phyloP scores from a whole-genome alignment of 2,888 invertebrate genomes.

The Geotrupes spiniger region DNA sequence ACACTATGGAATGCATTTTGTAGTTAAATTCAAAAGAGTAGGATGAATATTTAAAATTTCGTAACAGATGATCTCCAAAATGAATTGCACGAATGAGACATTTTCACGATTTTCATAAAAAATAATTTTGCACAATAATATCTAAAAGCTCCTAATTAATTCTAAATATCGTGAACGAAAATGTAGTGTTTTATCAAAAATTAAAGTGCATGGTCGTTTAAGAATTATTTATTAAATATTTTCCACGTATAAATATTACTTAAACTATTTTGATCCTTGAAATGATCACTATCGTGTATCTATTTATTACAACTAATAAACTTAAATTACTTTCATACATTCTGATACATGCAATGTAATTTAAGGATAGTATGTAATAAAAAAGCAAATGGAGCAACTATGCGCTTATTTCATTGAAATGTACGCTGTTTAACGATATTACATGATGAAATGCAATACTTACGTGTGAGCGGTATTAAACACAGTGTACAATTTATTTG shows the following conservation, averaged over 20 bases:
- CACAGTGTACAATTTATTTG: neutral
- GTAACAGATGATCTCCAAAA: too few species aligned
- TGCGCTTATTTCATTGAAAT: conserved; percentile 5
- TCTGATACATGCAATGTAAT: conserved; percentile 4
- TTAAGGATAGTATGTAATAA: neutral
- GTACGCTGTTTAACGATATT: neutral
- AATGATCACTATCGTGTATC: conserved; percentile 6
- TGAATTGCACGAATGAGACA: too few species aligned
- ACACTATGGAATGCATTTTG: too few species aligned
- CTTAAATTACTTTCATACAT: conserved; percentile 8
- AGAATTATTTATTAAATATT: too few species aligned
- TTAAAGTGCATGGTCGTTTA: too few species aligned
- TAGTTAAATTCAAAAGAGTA: too few species aligned
- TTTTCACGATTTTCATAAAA: too few species aligned
- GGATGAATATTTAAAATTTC: too few species aligned
- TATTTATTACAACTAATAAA: conserved; percentile 13
- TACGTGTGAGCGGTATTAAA: neutral
- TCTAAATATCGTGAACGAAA: too few species aligned
- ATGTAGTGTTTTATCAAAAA: too few species aligned
- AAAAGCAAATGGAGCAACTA: conserved; percentile 2
- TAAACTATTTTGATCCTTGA: conserved; percentile 9
- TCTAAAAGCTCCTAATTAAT: too few species aligned
- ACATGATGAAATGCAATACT: conserved; percentile 1
- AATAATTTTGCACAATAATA: too few species aligned
- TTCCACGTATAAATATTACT: conserved; percentile 2